Evolutionary conservation across 2,797 vertebrate species (phyloP), one percentile per base, ranked within the genome.

Genomic region (Tiaroga cobitis): DNA sequence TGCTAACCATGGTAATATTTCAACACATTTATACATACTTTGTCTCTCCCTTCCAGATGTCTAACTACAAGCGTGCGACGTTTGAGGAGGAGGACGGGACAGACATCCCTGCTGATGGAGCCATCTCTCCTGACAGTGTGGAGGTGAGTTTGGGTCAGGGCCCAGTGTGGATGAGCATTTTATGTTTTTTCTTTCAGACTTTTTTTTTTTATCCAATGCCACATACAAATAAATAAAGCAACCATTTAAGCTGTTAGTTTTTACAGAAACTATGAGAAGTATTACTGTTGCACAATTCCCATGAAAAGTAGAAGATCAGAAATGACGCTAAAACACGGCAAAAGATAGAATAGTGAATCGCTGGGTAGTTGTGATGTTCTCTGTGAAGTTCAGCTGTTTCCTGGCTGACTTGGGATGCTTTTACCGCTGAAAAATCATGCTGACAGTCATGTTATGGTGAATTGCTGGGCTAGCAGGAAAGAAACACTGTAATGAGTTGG

Each of bases 61-160:
- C 97, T 34, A 97, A 96, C 92, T 99, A 99, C 90, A 98, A 97
- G 86, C 96, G 96, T 87, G 96, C 97, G 84, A 97, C 97, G 0
- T 95, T 99, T 90, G 96, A 96, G 83, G 97, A 99, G 32, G 98
- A 99, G 11, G 98, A 99, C 49, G 95, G 89, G 39, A 91, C 93
- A 0, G 98, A 99, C 69, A 76, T 93, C 10, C 90, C 93, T 0
- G 93, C 90, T 1, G 97, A 98, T 34, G 94, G 95, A 37, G 92
- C 94, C 63, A 59, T 95, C 67, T 97, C 96, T 92, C 97, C 95
- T 0, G 98, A 99, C 90, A 93, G 94, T 0, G 86, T 98, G 90
- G 97, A 99, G 97, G 97, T 98, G 91, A 94, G 94, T 92, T 46
- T 86, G 86, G 84, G 46, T 46, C n/a, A 46, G 19, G 37, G 32